A percentile compares a stretch with the other conserved stretches of the same genome.
Evolutionary conservation across 2,113 vertebrate genomes (phyloP).

Genomic region (Trinectes maculatus): DNA sequence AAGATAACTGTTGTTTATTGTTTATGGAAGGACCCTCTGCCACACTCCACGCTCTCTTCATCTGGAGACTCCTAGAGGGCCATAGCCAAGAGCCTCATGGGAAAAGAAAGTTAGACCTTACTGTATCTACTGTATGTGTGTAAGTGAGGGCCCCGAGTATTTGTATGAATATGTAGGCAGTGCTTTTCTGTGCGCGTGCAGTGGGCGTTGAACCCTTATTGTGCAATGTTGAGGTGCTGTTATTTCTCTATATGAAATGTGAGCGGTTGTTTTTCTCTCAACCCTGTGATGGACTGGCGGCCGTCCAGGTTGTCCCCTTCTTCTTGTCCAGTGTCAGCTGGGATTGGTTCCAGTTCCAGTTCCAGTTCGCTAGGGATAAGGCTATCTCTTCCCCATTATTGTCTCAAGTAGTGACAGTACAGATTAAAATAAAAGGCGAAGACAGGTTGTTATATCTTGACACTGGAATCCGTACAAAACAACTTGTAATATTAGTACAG

Average conservation of each 20-base stretch:
- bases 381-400: too few species aligned
- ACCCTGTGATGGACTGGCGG: too few species aligned
- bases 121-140: slow-evolving; percentile 50
- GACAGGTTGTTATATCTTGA: background rate
- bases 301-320: too few species aligned
- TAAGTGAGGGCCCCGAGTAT: background rate
- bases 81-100: slow-evolving; percentile 50
- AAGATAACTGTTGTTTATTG: slow-evolving; percentile 82
- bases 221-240: too few species aligned
- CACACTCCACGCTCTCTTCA: slow-evolving; percentile 71
- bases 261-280: too few species aligned
- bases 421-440: background rate
- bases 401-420: background rate
- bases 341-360: too few species aligned
- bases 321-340: too few species aligned
- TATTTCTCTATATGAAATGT: too few species aligned
- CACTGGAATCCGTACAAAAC: background rate
- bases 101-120: slow-evolving; percentile 25
- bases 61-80: slow-evolving; percentile 56
- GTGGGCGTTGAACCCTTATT: too few species aligned
- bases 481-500: background rate
- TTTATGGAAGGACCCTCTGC: slow-evolving; percentile 74
- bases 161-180: background rate
- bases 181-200: background rate
- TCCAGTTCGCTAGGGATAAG: too few species aligned